These are phyloP conservation scores for Zootermopsis nevadensis DNA, from an alignment of 2,888 invertebrate genomes.

Conservation along the genomic window DNA sequence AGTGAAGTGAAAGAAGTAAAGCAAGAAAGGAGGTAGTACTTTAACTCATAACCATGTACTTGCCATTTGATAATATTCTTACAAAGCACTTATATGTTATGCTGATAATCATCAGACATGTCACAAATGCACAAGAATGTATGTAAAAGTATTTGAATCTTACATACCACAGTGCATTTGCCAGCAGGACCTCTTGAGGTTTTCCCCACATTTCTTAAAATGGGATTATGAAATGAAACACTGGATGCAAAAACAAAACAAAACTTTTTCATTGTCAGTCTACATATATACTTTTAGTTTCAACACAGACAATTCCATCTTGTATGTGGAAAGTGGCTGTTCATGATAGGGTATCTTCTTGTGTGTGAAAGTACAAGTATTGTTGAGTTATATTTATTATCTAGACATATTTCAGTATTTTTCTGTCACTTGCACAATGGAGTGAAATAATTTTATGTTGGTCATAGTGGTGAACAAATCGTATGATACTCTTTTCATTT, in stretches of 20 bases:
- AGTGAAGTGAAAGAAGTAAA: slow-evolving; percentile 60
- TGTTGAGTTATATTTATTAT: too few relatives aligned
- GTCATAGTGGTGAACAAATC: too few relatives aligned
- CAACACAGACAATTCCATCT: not conserved
- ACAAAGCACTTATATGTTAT: too few relatives aligned
- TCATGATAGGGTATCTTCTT: too few relatives aligned
- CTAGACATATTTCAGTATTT: too few relatives aligned
- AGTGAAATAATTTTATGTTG: too few relatives aligned
- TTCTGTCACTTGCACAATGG: too few relatives aligned
- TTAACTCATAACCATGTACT: not conserved
- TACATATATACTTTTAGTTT: not conserved
- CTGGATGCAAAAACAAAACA: not conserved
- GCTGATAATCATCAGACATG: too few relatives aligned
- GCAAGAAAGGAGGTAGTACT: not conserved
- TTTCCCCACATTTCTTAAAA: slow-evolving; percentile 88
- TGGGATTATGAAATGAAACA: not conserved
- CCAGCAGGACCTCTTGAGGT: slow-evolving; percentile 92
- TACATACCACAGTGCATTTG: slow-evolving; percentile 91
- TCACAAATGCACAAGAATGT: not conserved
- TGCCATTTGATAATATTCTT: not conserved
- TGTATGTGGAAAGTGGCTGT: not conserved
- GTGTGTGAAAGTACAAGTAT: too few relatives aligned
- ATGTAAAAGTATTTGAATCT: not conserved
- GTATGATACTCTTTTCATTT: too few relatives aligned
- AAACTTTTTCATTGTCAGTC: not conserved